These are phyloP conservation scores for Karalla daura DNA, from an alignment of 2,797 vertebrate genomes.

Conservation along the genomic window DNA sequence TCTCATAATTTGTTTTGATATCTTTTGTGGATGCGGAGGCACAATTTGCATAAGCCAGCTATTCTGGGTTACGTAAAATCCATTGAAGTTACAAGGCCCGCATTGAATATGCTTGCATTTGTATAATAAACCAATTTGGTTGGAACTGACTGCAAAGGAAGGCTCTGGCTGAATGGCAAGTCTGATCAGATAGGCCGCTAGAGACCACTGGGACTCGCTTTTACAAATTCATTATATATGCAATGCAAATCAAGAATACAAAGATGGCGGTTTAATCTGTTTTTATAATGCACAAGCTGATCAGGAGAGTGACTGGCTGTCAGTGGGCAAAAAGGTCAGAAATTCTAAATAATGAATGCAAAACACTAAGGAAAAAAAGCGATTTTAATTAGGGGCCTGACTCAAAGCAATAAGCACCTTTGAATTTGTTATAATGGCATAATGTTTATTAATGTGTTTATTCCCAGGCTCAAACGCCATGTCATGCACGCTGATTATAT, in stretches of 20 bases:
- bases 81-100: slow-evolving; percentile 66
- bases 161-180: slow-evolving; percentile 58
- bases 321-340: slow-evolving; percentile 58
- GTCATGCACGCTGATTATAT: slow-evolving; percentile 70
- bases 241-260: slow-evolving; percentile 74
- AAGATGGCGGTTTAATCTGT: slow-evolving; percentile 69
- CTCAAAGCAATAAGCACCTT: slow-evolving; percentile 71
- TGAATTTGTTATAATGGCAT: slow-evolving; percentile 71
- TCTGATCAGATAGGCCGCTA: slow-evolving; percentile 57
- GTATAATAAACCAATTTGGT: slow-evolving; percentile 72
- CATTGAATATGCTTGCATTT: slow-evolving; percentile 61
- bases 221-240: slow-evolving; percentile 70
- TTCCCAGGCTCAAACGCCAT: slow-evolving; percentile 51
- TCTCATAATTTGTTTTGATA: slow-evolving; percentile 49
- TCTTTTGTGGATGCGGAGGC: slow-evolving; percentile 39
- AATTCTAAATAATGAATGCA: slow-evolving; percentile 66
- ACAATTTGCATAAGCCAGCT: slow-evolving; percentile 64
- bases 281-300: slow-evolving; percentile 56
- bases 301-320: slow-evolving; percentile 52
- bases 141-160: slow-evolving; percentile 60
- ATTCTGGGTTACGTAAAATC: slow-evolving; percentile 62
- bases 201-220: slow-evolving; percentile 52
- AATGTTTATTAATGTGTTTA: slow-evolving; percentile 83
- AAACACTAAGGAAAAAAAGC: slow-evolving; percentile 74
- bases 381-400: slow-evolving; percentile 75